These are phyloP conservation scores for Watsonalla cultraria DNA, from an alignment of 2,888 invertebrate genomes.

Conservation along the genomic window DNA sequence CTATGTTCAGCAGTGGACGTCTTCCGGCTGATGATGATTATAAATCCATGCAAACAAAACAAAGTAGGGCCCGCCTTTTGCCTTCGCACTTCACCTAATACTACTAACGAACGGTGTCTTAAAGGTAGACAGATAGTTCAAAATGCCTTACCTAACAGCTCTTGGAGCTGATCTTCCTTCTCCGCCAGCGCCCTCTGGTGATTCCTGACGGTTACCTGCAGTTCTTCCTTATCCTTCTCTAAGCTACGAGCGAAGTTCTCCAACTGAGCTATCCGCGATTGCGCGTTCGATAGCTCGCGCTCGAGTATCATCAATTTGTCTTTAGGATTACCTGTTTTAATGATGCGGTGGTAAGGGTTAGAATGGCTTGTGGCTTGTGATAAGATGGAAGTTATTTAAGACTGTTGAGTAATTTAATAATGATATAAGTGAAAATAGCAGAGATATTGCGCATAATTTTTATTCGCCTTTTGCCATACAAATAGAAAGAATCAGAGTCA, in stretches of 20 bases:
- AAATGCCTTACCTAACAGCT: constrained; percentile 51
- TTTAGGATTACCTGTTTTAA: constrained; percentile 56
- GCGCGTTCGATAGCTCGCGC: constrained; percentile 58
- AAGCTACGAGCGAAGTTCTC: constrained; percentile 62
- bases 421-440: no score
- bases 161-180: constrained; percentile 62
- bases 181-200: constrained; percentile 69
- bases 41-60: no score
- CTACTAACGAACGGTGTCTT: no score
- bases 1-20: no score
- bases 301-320: constrained; percentile 63
- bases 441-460: no score
- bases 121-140: no score
- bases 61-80: no score
- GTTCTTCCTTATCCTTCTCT: constrained; percentile 82
- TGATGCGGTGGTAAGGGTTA: constrained; percentile 24
- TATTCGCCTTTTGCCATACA: no score
- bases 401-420: no score
- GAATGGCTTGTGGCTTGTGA: background rate
- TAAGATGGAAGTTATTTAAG: background rate
- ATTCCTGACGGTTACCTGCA: constrained; percentile 81
- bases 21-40: no score
- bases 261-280: constrained; percentile 59
- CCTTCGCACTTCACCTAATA: no score
- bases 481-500: no score